phyloP scores from a whole-genome alignment of 1,140 invertebrate species.

The Leptonema lineaticorne region DNA sequence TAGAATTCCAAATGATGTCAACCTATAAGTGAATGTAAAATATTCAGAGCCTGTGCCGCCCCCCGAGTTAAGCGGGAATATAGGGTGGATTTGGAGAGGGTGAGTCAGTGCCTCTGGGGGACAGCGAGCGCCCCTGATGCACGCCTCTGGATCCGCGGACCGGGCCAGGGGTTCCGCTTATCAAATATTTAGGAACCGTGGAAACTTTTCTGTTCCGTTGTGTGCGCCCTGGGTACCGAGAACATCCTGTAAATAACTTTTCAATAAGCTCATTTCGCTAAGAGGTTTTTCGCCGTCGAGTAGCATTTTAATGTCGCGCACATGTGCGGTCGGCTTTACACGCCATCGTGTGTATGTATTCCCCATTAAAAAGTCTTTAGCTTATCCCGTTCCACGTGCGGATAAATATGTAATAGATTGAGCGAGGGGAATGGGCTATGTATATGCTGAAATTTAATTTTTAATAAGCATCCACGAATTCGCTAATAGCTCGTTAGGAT shows the following conservation, averaged over 20 bases:
- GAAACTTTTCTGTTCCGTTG: slow-evolving; percentile 36
- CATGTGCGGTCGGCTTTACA: slow-evolving; percentile 31
- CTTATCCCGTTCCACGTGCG: neutral
- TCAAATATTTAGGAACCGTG: slow-evolving; percentile 39
- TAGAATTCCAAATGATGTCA: slow-evolving; percentile 41
- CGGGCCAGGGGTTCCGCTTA: slow-evolving; percentile 7
- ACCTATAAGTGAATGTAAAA: slow-evolving; percentile 42
- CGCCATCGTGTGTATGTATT: neutral
- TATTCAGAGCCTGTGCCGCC: slow-evolving; percentile 30
- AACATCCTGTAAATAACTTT: slow-evolving; percentile 40
- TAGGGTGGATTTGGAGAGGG: neutral
- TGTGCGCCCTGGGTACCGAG: slow-evolving; percentile 9
- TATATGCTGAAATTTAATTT: slow-evolving; percentile 8
- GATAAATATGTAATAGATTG: slow-evolving; percentile 38
- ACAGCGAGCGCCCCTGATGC: slow-evolving; percentile 4
- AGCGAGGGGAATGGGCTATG: neutral
- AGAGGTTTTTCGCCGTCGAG: slow-evolving; percentile 40
- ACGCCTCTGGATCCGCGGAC: slow-evolving; percentile 26
- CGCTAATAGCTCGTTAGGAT: slow-evolving; percentile 24
- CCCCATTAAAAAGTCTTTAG: slow-evolving; percentile 40
- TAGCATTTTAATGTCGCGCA: slow-evolving; percentile 42
- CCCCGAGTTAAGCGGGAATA: slow-evolving; percentile 21
- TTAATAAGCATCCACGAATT: slow-evolving; percentile 16
- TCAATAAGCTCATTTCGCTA: slow-evolving; percentile 42
- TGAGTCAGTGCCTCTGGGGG: neutral